Evolutionary conservation across 1,140 invertebrate genomes (phyloP).

Genomic region (Drosophila takahashii): DNA sequence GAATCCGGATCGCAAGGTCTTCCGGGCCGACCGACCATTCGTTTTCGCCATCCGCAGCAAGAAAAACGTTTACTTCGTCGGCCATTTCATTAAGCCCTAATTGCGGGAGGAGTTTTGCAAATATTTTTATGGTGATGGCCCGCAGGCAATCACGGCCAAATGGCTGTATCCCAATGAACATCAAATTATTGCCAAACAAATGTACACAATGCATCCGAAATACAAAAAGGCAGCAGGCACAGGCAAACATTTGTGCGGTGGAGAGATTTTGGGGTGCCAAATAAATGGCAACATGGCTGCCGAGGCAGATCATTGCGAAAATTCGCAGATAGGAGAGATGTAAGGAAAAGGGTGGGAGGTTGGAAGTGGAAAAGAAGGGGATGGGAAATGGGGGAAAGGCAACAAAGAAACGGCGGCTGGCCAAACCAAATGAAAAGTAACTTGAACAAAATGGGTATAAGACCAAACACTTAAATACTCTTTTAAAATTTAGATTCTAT

Average conservation of each 20-base stretch:
- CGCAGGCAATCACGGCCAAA: slow-evolving; percentile 37
- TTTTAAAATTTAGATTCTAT: not conserved
- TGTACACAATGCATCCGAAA: slow-evolving; percentile 45
- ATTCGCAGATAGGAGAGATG: slow-evolving; percentile 49
- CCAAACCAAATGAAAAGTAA: slow-evolving; percentile 75
- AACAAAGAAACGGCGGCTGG: slow-evolving; percentile 35
- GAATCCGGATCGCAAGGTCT: slow-evolving; percentile 59
- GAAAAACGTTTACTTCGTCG: slow-evolving; percentile 65
- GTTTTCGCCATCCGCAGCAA: slow-evolving; percentile 71
- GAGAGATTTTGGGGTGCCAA: slow-evolving; percentile 18
- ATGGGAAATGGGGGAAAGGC: not conserved
- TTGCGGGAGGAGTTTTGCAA: slow-evolving; percentile 1
- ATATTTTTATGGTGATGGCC: slow-evolving; percentile 11
- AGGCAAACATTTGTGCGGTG: slow-evolving; percentile 7
- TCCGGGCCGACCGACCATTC: slow-evolving; percentile 75
- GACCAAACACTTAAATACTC: not conserved
- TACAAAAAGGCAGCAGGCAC: slow-evolving; percentile 24
- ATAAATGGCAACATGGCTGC: slow-evolving; percentile 56
- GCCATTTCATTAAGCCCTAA: slow-evolving; percentile 71
- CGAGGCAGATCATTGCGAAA: slow-evolving; percentile 61
- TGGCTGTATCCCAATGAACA: slow-evolving; percentile 57
- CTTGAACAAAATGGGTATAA: slow-evolving; percentile 9
- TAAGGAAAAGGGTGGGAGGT: not conserved
- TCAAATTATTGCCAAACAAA: slow-evolving; percentile 66
- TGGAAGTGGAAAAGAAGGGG: no score